These are phyloP conservation scores for Brevimyrus niger DNA, from an alignment of 2,113 vertebrate species.

Conservation along the genomic window DNA sequence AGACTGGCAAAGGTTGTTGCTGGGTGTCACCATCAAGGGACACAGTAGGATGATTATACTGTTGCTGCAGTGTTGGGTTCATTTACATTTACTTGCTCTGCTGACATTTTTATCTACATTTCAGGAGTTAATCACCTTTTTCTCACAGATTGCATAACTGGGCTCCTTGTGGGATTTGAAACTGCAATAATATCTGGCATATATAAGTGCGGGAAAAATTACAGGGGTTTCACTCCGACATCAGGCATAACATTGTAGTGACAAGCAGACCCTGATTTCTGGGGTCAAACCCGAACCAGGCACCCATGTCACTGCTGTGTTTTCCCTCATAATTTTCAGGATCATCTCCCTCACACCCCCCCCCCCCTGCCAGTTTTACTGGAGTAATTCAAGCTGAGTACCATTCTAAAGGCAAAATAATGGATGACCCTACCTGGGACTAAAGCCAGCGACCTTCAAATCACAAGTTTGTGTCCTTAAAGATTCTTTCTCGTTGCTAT, in stretches of 20 bases:
- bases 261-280: neutral
- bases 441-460: neutral
- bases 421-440: neutral
- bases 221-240: neutral
- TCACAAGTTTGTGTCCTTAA: neutral
- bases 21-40: neutral
- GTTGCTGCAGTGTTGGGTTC: neutral
- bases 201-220: neutral
- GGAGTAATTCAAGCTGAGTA: neutral
- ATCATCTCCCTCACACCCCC: neutral
- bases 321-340: neutral
- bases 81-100: neutral
- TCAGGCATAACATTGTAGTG: neutral
- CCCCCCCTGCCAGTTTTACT: neutral
- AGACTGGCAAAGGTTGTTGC: neutral
- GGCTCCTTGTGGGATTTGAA: neutral
- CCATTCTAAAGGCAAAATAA: neutral
- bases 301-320: neutral
- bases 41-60: neutral
- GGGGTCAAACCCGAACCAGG: neutral
- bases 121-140: neutral
- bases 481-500: neutral
- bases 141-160: neutral
- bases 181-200: neutral
- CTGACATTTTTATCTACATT: constrained; percentile 6